Base-by-base conservation (phyloP, 2,113 vertebrate genomes). In the Trachemys scripta region DNA sequence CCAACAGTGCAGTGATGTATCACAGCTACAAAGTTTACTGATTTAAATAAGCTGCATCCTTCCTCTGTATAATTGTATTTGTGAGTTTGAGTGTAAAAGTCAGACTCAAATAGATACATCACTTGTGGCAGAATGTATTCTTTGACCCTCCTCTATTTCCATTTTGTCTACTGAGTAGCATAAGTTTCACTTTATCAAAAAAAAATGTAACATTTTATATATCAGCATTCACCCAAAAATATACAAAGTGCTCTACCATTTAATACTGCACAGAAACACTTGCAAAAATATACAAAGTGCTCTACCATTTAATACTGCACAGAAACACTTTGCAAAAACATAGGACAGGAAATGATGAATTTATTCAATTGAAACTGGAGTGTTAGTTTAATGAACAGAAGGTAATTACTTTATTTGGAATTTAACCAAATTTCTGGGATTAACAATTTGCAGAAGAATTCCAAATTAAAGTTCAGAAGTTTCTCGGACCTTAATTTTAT, bases 291-390 rank as follows among this genome's bases (percentile, higher is more conserved):
- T 82, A 25, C 72, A 80, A 35, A 17, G 35, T 17, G 5, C 19
- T 97, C 97, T 84, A 87, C 76, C 20, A 86, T 29, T 29, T 91
- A 76, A 72, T 94, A 75, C 35, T 96, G 89, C 81, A 87, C 75
- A 89, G 19, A 95, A 90, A 19, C 82, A 56, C 92, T 93, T 90
- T 94, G 51, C 53, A 79, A 24, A 87, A 45, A 53, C 16, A 22
- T 17, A 92, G 35, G 13, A 62, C 56, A 50, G 62, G 42, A 89
- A 85, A 6, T 2, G 0, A 89, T 56, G 45, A 88, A 90, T 88
- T 86, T 78, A 85, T 17, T 53, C 94, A 53, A 16, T 51, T 91
- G 80, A 95, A 82, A 22, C 38, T 62, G 5, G 5, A 29, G 76
- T 3, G 10, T 75, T 90, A 59, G 7, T 91, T 85, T 89, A 88